Base-by-base conservation (phyloP, 2,113 vertebrate genomes). In the Neotoma lepida region DNA sequence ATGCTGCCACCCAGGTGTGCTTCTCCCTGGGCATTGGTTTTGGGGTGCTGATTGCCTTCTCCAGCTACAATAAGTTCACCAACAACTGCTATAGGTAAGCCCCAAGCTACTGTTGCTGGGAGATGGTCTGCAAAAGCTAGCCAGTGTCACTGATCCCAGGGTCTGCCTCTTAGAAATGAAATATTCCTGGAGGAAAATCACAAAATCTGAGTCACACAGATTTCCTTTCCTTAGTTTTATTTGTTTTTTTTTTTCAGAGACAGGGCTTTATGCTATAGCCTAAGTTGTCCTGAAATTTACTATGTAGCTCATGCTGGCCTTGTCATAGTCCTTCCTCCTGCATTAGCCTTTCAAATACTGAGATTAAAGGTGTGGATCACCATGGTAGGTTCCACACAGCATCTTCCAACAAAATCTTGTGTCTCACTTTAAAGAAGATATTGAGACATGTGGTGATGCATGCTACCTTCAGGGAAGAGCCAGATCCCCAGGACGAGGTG, bases 21-120 rank as follows among this genome's bases (percentile, higher is more conserved):
- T 99, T 99, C 98, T 99, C 99, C 5, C 98, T 99, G 77, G 99
- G 99, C 87, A 99, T 99, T 0, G 99, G 99, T 1, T 99, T 99
- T 85, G 99, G 99, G 0, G 99, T 99, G 92, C 98, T 99, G 76
- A 99, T 99, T 56, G 99, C 99, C n/a, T 99, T 99, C 98, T 99
- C 99, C 97, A 99, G 99, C 97, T 99, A 99, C 97, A 99, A 99
- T 94, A 99, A 99, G 96, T 99, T 99, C 97, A 99, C 99, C 98
- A 99, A 99, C 98, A 99, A 99, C 97, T 99, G 99, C 97, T 99
- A 99, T 98, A 99, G 99, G 99, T 99, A 98, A 97, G 98, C 98
- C 96, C 98, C 2, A 3, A 6, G n/a, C 41, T 26, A 61, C 18
- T 10, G 0, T 1, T 1, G 0, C 14, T 26, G 0, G 30, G 15